These are phyloP conservation scores for Petrocephalus sullivani DNA, from an alignment of 2,797 vertebrate species.

Conservation along the genomic window DNA sequence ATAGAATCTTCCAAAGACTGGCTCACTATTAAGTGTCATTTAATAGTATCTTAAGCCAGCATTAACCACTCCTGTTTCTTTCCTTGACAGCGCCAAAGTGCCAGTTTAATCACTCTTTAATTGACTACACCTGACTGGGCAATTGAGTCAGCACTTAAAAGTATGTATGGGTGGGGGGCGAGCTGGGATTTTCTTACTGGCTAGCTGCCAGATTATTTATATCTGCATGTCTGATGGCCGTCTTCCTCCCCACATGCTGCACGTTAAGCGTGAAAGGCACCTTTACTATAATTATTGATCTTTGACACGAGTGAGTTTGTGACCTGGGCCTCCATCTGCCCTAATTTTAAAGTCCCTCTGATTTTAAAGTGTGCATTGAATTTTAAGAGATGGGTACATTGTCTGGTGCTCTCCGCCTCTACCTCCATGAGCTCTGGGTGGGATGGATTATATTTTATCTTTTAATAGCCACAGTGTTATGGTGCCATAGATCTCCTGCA, in stretches of 20 bases:
- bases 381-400: not conserved
- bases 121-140: slow-evolving; percentile 1
- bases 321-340: not conserved
- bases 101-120: not conserved
- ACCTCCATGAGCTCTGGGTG: not conserved
- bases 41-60: not conserved
- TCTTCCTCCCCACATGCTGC: not conserved
- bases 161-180: not conserved
- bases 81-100: not conserved
- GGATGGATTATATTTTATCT: slow-evolving; percentile 16
- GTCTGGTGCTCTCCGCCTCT: not conserved
- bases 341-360: not conserved
- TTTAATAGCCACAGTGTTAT: slow-evolving; percentile 6
- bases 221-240: not conserved
- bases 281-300: not conserved
- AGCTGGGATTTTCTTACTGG: not conserved
- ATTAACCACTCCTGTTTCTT: not conserved
- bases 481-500: not conserved
- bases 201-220: not conserved
- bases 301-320: not conserved
- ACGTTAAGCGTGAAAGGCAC: not conserved
- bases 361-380: slow-evolving; percentile 12
- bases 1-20: not conserved
- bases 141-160: not conserved
- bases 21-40: not conserved